Percentiles rank a stretch among this genome's conserved stretches.
phyloP scores from a whole-genome alignment of 2,888 invertebrate genomes.

The Eupsilia transversa region DNA sequence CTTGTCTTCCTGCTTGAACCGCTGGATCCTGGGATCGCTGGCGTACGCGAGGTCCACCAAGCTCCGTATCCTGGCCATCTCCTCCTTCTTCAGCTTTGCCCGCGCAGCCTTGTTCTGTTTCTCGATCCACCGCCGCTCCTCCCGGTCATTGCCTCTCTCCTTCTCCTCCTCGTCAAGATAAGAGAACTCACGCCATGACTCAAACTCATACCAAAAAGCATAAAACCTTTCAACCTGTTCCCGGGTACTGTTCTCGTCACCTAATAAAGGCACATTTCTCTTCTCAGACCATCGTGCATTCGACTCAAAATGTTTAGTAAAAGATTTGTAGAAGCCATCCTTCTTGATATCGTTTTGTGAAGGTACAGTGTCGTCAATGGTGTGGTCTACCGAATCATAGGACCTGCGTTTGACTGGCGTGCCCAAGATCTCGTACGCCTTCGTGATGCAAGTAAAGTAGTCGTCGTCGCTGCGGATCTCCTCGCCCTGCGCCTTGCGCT shows the following conservation, averaged over 20 bases:
- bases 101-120: constrained; percentile 98
- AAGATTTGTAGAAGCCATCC: constrained; percentile 93
- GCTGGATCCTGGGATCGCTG: constrained; percentile 97
- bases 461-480: constrained; percentile 97
- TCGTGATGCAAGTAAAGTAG: constrained; percentile 99
- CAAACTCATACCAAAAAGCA: constrained; percentile 99
- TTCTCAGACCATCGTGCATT: constrained; percentile 98
- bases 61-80: constrained; percentile 97
- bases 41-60: constrained; percentile 98
- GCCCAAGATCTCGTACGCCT: constrained; percentile 97
- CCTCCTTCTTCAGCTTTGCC: constrained; percentile 98
- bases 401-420: constrained; percentile 95
- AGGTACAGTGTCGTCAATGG: constrained; percentile 97
- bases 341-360: constrained; percentile 93
- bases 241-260: constrained; percentile 93
- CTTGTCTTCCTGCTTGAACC: constrained; percentile 98
- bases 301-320: constrained; percentile 92
- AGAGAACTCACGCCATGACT: constrained; percentile 99
- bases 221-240: constrained; percentile 98
- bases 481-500: constrained; percentile 97
- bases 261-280: constrained; percentile 95
- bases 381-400: constrained; percentile 99
- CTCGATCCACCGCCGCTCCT: constrained; percentile 99
- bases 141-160: constrained; percentile 98
- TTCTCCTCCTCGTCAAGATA: constrained; percentile 99